Evolutionary conservation across 2,797 vertebrate species (phyloP), one percentile per base, ranked within the genome.

Genomic region (Adrianichthys oophorus): DNA sequence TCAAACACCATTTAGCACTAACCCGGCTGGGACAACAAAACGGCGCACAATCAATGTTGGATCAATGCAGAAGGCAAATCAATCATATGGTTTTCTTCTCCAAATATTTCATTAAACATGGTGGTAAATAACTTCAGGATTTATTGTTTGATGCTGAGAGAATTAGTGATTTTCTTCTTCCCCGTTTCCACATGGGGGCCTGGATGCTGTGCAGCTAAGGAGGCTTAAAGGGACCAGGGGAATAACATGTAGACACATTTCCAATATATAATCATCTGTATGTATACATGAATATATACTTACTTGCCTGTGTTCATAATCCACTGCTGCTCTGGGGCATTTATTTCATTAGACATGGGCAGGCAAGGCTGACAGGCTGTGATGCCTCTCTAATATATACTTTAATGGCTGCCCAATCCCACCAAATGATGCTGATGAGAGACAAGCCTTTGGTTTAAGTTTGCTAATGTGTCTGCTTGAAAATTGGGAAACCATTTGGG

Each of bases 21-120:
- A 90, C 89, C 90, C 93, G 93, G 90, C 90, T 85, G 92, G 91
- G 90, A 87, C 87, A 90, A 91, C 91, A 87, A 90, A 92, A 92
- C 85, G 84, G 70, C 61, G 72, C 75, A 76, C 82, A 89, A 93
- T 98, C 93, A 59, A 95, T 95, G 90, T 40, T 75, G 80, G 92
- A 94, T 96, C 94, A 90, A 96, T 93, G 85, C 57, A 32, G 87
- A 82, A 92, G 91, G 90, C 80, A 60, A 95, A 96, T 96, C 94
- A 93, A 95, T 95, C 93, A 91, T 82, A 76, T 84, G 91, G 92
- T 93, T 95, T 94, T 94, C 93, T 95, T 94, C 91, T 90, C 84
- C 88, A 94, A 95, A 94, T 95, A 94, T 94, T 95, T 95, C 94
- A 94, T 95, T 95, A 95, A 95, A 94, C 92, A 93, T 86, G 89